A percentile compares a stretch with the other conserved stretches of the same genome.
These are phyloP conservation scores for Andricus quercusramuli DNA, from an alignment of 2,888 invertebrate species.

Conservation along the genomic window DNA sequence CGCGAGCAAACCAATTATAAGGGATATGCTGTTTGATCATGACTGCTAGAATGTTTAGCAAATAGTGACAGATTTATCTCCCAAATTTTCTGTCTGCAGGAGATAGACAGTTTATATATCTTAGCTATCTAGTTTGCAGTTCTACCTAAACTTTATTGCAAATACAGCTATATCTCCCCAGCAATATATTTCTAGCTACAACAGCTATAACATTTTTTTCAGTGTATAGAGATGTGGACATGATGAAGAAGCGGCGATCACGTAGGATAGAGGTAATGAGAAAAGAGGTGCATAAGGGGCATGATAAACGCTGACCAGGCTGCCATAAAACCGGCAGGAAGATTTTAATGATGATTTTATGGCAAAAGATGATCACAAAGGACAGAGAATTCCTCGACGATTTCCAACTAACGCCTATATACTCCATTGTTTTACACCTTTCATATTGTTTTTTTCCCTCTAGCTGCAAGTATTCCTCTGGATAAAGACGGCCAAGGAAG, in stretches of 20 bases:
- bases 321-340: slow-evolving; percentile 21
- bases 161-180: too few relatives aligned
- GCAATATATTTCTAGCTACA: too few relatives aligned
- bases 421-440: not conserved
- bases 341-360: slow-evolving; percentile 26
- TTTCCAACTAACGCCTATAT: slow-evolving; percentile 16
- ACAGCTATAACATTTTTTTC: too few relatives aligned
- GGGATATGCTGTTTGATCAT: too few relatives aligned
- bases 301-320: slow-evolving; percentile 5
- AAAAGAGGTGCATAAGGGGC: slow-evolving; percentile 6
- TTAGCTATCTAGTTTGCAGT: too few relatives aligned
- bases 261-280: not conserved
- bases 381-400: slow-evolving; percentile 23
- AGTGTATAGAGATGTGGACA: not conserved
- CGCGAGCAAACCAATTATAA: too few relatives aligned
- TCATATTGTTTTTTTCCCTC: not conserved
- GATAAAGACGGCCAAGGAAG: not conserved
- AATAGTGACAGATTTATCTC: too few relatives aligned
- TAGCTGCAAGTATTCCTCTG: not conserved
- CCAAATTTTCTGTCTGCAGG: too few relatives aligned
- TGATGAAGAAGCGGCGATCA: slow-evolving; percentile 14
- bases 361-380: slow-evolving; percentile 14
- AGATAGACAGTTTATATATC: too few relatives aligned
- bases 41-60: too few relatives aligned
- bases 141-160: too few relatives aligned